phyloP scores from a whole-genome alignment of 2,113 vertebrate species.

The Pseudorasbora parva region DNA sequence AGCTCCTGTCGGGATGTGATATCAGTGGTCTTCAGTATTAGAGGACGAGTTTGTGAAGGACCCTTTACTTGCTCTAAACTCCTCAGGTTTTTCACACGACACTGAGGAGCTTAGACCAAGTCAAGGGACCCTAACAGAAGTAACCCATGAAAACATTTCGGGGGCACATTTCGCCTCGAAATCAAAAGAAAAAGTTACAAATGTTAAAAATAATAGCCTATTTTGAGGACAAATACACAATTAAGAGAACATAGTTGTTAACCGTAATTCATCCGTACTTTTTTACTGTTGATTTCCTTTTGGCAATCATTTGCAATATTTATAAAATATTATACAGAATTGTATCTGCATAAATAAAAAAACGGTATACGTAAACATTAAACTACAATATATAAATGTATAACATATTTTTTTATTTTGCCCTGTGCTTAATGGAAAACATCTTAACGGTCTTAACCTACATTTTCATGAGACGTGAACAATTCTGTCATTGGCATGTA shows the following conservation, averaged over 20 bases:
- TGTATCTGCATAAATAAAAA: too few relatives aligned
- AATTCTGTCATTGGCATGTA: too few relatives aligned
- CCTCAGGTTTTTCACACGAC: slow-evolving; percentile 69
- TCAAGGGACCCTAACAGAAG: slow-evolving; percentile 72
- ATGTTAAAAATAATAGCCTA: too few relatives aligned
- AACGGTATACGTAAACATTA: too few relatives aligned
- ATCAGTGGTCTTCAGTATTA: background rate
- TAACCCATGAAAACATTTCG: background rate
- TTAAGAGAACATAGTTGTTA: background rate
- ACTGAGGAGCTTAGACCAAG: slow-evolving; percentile 84
- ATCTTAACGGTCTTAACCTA: too few relatives aligned
- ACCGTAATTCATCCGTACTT: background rate
- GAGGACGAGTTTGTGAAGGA: slow-evolving; percentile 57
- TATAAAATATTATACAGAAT: too few relatives aligned
- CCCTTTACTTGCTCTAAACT: slow-evolving; percentile 78
- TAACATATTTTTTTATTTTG: background rate
- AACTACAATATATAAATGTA: too few relatives aligned
- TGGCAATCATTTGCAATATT: background rate
- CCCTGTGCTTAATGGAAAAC: too few relatives aligned
- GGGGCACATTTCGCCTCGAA: background rate
- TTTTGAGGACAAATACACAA: background rate
- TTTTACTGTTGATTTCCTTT: background rate
- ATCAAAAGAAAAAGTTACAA: background rate
- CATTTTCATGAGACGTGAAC: too few relatives aligned
- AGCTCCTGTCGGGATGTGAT: background rate